phyloP scores from a whole-genome alignment of 2,113 vertebrate species.

The Gallinago media region DNA sequence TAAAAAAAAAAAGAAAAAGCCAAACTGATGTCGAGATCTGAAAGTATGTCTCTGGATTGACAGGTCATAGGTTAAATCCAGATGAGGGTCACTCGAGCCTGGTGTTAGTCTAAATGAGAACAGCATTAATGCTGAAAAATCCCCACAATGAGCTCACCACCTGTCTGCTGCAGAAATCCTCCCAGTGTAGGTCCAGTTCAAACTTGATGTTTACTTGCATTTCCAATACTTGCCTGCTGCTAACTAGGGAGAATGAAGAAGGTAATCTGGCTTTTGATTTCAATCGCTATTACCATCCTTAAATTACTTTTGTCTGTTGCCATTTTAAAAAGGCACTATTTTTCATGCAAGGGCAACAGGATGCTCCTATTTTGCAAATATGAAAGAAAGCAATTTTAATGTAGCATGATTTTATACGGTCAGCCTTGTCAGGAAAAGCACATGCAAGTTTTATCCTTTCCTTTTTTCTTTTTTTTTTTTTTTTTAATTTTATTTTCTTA shows the following conservation, averaged over 20 bases:
- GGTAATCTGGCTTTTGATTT: constrained; percentile 45
- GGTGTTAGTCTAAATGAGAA: constrained; percentile 56
- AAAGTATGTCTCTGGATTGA: constrained; percentile 52
- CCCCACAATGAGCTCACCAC: constrained; percentile 59
- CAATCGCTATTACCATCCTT: background rate
- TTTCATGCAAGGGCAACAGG: background rate
- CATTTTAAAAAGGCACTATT: background rate
- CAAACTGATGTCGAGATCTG: background rate
- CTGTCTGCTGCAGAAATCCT: constrained; percentile 50
- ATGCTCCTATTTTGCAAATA: background rate
- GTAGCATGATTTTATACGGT: background rate
- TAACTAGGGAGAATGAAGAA: background rate
- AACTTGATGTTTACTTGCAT: constrained; percentile 32
- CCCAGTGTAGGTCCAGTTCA: background rate
- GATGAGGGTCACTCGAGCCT: constrained; percentile 65
- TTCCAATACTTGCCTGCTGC: background rate
- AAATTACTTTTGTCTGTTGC: constrained; percentile 6
- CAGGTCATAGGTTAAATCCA: constrained; percentile 64
- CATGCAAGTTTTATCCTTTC: background rate
- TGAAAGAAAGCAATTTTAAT: background rate
- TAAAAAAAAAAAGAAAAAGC: background rate
- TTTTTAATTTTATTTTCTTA: too few species aligned
- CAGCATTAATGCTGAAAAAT: constrained; percentile 55
- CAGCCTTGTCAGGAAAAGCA: background rate
- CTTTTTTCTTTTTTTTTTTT: too few species aligned